These are phyloP conservation scores for Aphelenchoides fujianensis DNA, from an alignment of 1,140 invertebrate species.

Conservation along the genomic window DNA sequence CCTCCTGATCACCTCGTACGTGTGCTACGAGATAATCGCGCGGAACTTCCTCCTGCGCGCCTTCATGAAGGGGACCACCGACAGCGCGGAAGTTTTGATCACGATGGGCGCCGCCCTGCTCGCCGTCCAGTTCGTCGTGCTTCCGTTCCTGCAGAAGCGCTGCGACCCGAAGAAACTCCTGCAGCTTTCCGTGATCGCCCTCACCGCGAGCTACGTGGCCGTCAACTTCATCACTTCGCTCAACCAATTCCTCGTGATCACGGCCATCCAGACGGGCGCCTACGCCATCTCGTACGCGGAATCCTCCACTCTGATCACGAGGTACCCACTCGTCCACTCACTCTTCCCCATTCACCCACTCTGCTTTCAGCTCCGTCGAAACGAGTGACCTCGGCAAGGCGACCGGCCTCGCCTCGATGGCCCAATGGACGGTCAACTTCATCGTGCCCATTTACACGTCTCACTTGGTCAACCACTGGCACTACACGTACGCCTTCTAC, in stretches of 20 bases:
- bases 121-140: conserved; percentile 52
- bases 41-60: conserved; percentile 60
- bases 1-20: conserved; percentile 56
- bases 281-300: conserved; percentile 62
- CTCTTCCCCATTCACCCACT: neutral
- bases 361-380: conserved; percentile 56
- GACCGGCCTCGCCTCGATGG: conserved; percentile 60
- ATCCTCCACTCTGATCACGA: conserved; percentile 59
- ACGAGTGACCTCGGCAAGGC: conserved; percentile 57
- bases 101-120: conserved; percentile 56
- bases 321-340: too few species aligned
- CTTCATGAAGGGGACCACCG: conserved; percentile 59
- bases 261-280: conserved; percentile 57
- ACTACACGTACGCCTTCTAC: conserved; percentile 62
- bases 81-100: conserved; percentile 57
- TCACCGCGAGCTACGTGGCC: conserved; percentile 48
- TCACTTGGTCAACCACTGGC: conserved; percentile 54
- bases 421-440: conserved; percentile 61
- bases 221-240: conserved; percentile 54
- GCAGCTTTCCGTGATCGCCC: conserved; percentile 47
- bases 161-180: conserved; percentile 49
- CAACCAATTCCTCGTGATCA: conserved; percentile 56
- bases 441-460: conserved; percentile 60
- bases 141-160: conserved; percentile 53
- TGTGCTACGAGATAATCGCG: conserved; percentile 62